phyloP scores from a whole-genome alignment of 2,888 invertebrate species.

The Mythimna ferrago region DNA sequence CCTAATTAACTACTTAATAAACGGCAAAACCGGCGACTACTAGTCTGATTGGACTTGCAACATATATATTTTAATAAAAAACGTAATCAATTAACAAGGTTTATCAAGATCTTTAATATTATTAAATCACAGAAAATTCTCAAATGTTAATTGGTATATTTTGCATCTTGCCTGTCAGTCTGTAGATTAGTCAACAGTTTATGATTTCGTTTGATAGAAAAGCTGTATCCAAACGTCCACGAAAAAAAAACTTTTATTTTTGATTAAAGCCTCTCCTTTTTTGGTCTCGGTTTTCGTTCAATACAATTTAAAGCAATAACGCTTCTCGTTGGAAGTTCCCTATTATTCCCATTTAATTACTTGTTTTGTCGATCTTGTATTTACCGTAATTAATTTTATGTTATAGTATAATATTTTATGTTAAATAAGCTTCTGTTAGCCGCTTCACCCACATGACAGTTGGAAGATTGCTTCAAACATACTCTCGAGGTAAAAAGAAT shows the following conservation, averaged over 20 bases:
- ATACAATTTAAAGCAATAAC: background rate
- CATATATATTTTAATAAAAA: constrained; percentile 16
- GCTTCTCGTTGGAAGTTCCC: background rate
- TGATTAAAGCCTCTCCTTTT: too few species aligned
- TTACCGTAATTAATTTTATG: background rate
- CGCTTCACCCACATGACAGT: too few species aligned
- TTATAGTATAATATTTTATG: background rate
- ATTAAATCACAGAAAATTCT: constrained; percentile 18
- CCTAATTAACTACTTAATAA: constrained; percentile 46
- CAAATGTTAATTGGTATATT: constrained; percentile 17
- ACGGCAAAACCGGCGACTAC: constrained; percentile 21
- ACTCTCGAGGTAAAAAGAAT: too few species aligned
- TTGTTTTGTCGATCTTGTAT: background rate
- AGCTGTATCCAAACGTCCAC: background rate
- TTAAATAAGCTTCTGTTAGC: background rate
- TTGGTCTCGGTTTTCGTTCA: background rate
- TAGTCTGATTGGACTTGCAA: constrained; percentile 43
- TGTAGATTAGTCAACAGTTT: background rate
- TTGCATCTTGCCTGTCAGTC: constrained; percentile 3
- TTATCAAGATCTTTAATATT: constrained; percentile 24
- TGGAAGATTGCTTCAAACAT: too few species aligned
- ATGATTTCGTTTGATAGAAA: constrained; percentile 13
- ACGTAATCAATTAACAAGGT: constrained; percentile 24
- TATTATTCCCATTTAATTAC: background rate
- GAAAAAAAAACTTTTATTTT: background rate